Evolutionary conservation across 2,113 vertebrate genomes (phyloP).

Genomic region (Bothrops jararaca): DNA sequence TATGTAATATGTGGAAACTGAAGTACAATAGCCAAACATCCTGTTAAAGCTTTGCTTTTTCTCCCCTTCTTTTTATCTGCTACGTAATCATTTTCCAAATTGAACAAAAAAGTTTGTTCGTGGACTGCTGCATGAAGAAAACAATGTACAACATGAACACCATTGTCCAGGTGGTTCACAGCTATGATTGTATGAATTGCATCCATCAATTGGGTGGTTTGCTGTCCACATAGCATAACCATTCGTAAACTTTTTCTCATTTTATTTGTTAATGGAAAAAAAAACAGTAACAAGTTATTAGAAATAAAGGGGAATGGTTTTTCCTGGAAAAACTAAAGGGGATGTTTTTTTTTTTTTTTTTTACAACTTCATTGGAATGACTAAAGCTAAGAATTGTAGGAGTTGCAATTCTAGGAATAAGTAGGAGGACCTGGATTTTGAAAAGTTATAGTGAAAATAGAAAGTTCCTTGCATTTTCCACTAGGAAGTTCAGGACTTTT

Average conservation of each 20-base stretch:
- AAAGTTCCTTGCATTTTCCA: constrained; percentile 27
- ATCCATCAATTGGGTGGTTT: constrained; percentile 33
- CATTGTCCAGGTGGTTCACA: not conserved
- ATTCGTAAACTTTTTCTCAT: constrained; percentile 4
- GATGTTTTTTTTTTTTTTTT: not conserved
- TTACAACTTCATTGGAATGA: constrained; percentile 45
- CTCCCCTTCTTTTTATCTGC: no score
- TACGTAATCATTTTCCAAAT: not conserved
- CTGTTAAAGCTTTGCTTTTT: not conserved
- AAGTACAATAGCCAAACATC: not conserved
- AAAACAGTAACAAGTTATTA: constrained; percentile 37
- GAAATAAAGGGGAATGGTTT: constrained; percentile 5
- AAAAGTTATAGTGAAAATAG: constrained; percentile 39
- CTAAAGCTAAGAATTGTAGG: constrained; percentile 10
- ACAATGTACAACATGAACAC: constrained; percentile 16
- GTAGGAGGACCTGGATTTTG: constrained; percentile 38
- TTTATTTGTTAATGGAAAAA: constrained; percentile 25
- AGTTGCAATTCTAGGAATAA: constrained; percentile 20
- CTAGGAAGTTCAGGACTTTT: not conserved
- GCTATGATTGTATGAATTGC: not conserved
- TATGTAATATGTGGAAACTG: not conserved
- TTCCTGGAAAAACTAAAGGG: constrained; percentile 4
- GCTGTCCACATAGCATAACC: constrained; percentile 28
- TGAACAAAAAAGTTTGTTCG: not conserved
- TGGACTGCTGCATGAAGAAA: constrained; percentile 7